These are phyloP conservation scores for Orius insidiosus DNA, from an alignment of 1,140 invertebrate genomes.

Conservation along the genomic window DNA sequence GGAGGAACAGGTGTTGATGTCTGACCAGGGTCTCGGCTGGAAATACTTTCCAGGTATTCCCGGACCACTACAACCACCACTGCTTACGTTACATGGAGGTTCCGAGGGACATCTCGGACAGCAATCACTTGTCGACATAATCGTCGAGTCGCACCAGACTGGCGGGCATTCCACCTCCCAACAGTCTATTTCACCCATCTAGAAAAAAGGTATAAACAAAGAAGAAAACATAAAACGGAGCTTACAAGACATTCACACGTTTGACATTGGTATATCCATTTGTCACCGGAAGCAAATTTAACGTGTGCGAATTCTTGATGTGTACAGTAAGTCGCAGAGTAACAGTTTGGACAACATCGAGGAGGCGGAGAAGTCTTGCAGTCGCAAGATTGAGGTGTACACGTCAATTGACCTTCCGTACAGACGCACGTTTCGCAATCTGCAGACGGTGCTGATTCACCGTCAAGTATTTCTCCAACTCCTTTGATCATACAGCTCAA, in stretches of 20 bases:
- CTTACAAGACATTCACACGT: constrained; percentile 74
- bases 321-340: constrained; percentile 44
- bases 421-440: constrained; percentile 43
- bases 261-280: constrained; percentile 78
- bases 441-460: constrained; percentile 30
- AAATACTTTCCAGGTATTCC: neutral
- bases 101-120: constrained; percentile 52
- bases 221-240: constrained; percentile 10
- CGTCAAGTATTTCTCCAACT: constrained; percentile 33
- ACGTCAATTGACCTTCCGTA: constrained; percentile 41
- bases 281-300: constrained; percentile 57
- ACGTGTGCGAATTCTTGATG: constrained; percentile 62
- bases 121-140: constrained; percentile 44
- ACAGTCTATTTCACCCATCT: constrained; percentile 77
- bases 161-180: constrained; percentile 72
- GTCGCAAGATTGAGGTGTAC: constrained; percentile 39
- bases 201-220: constrained; percentile 19
- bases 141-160: constrained; percentile 43
- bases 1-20: constrained; percentile 41
- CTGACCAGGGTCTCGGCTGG: constrained; percentile 8
- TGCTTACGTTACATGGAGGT: constrained; percentile 25
- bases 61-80: neutral
- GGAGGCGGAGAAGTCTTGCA: constrained; percentile 26
- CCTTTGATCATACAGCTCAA: constrained; percentile 43
- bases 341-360: constrained; percentile 60